Evolutionary conservation across 1,140 invertebrate species (phyloP).

Genomic region (Papilio polytes): DNA sequence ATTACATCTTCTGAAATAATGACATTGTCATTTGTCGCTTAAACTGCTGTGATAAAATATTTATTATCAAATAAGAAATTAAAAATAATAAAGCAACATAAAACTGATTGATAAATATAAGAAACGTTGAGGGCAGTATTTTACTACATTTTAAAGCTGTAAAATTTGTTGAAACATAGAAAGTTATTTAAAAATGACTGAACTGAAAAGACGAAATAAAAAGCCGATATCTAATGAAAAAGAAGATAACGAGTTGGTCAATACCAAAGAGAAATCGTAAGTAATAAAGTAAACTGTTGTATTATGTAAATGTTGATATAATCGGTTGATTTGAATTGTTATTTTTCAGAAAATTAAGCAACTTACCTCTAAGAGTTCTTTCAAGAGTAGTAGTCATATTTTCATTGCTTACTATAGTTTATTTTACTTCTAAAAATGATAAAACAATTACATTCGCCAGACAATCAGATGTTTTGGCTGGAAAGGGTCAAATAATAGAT

Average conservation of each 20-base stretch:
- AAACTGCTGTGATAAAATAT: conserved; percentile 5
- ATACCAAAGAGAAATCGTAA: conserved; percentile 27
- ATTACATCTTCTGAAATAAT: neutral
- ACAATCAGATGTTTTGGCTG: conserved; percentile 85
- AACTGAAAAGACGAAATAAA: conserved; percentile 30
- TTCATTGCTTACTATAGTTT: conserved; percentile 79
- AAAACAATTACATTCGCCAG: conserved; percentile 86
- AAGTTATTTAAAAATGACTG: conserved; percentile 15
- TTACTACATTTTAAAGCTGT: neutral
- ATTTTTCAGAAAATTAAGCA: conserved; percentile 56
- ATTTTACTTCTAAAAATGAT: conserved; percentile 86
- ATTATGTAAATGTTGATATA: neutral
- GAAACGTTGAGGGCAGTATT: neutral
- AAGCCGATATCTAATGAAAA: conserved; percentile 29
- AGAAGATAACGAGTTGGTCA: conserved; percentile 11
- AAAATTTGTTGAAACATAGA: neutral
- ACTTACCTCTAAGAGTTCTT: conserved; percentile 58
- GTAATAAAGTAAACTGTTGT: neutral
- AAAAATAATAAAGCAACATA: conserved; percentile 48
- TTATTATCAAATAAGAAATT: conserved; percentile 43
- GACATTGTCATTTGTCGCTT: neutral
- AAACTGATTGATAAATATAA: conserved; percentile 41
- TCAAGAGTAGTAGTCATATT: conserved; percentile 66
- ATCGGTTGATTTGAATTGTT: neutral
- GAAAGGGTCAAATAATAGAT: conserved; percentile 84